Evolutionary conservation across 2,797 vertebrate species (phyloP).

Genomic region (Picus viridis): DNA sequence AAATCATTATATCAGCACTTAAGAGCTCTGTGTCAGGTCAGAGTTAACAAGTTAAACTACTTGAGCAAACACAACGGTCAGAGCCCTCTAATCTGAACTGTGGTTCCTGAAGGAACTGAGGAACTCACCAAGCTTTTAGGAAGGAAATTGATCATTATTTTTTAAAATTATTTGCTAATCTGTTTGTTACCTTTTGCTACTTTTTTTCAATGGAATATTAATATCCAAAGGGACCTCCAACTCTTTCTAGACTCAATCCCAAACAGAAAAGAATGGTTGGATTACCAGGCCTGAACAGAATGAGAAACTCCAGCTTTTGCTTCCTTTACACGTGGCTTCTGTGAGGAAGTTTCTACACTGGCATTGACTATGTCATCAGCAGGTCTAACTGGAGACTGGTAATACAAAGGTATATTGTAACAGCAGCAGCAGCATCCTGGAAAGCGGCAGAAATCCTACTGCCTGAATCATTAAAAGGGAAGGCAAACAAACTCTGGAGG

Average conservation of each 20-base stretch:
- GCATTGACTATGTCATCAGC: not conserved
- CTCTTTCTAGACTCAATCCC: not conserved
- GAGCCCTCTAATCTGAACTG: not conserved
- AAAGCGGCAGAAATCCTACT: not conserved
- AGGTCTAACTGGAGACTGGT: not conserved
- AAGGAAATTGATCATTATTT: not conserved
- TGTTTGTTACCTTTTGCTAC: not conserved
- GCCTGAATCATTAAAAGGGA: not conserved
- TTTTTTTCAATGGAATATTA: not conserved
- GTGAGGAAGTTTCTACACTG: not conserved
- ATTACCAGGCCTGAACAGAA: not conserved
- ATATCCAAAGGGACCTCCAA: not conserved
- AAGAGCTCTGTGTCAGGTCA: not conserved
- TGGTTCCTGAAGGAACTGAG: not conserved
- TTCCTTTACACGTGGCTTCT: not conserved
- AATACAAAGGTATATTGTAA: not conserved
- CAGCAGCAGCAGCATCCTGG: not conserved
- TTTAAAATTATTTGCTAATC: not conserved
- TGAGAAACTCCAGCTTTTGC: not conserved
- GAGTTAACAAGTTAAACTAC: slow-evolving; percentile 7
- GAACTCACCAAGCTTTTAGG: not conserved
- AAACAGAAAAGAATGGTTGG: not conserved
- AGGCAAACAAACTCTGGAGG: not conserved
- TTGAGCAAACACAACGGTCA: not conserved
- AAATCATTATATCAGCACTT: not conserved